Evolutionary conservation across 2,888 invertebrate species (phyloP), one percentile per base, ranked within the genome.

Genomic region (Meloe dianella): DNA sequence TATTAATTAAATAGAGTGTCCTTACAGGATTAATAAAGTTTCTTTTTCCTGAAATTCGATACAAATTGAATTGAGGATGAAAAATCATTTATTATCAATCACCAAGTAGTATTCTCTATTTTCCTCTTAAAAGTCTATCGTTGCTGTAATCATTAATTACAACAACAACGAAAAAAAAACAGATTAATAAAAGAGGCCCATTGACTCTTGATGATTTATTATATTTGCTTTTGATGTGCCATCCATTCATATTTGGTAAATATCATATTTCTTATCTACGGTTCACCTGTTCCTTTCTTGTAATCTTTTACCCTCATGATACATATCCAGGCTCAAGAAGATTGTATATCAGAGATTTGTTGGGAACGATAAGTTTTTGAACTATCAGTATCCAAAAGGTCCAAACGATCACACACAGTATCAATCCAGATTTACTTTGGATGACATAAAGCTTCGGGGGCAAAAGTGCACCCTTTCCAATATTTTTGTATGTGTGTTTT

Each of bases 401-500:
- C 30, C 35, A 38, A 12, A 17, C 35, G 32, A n/a, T n/a, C n/a
- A 14, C 58, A 24, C 58, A 20, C 8, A 47, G 9, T 47, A 59
- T 59, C 59, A 59, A 59, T 22, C 59, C 59, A 59, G 59, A 59
- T 59, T 59, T 59, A 0, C 10, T 35, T 41, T 20, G 10, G 20
- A 51, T 51, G 51, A 51, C 12, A 51, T 22, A 51, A 29, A 14
- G 35, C 4, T n/a, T n/a, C n/a, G n/a, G 17, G 30, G 47, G 47
- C 20, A 47, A 47, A 20, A 47, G 47, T 47, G 47, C 47, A 20
- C 47, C 38, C 17, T n/a, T 17, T 41, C 22, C n/a, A 20, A 58
- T 58, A 35, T 30, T 24, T n/a, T n/a, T 57, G 29, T 57, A 20
- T 57, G 29, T 59, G 59, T 59, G 59, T 59, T 59, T 59, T 59